Evolutionary conservation across 2,888 invertebrate species (phyloP).

Genomic region (Dastarcus helophoroides): DNA sequence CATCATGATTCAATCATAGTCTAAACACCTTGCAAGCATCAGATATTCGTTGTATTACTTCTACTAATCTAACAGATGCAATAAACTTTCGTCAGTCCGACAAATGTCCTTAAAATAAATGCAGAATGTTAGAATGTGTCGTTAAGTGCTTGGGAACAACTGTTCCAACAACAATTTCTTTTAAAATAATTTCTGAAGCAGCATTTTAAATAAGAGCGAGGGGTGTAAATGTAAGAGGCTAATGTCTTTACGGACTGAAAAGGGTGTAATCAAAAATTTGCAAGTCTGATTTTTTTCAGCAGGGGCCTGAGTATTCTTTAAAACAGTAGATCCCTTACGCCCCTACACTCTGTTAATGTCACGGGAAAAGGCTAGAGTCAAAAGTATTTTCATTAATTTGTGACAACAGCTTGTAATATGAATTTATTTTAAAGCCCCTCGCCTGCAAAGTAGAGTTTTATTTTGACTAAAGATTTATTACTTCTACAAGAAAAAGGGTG

Average conservation of each 20-base stretch:
- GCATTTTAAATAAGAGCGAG: constrained; percentile 29
- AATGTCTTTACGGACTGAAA: constrained; percentile 39
- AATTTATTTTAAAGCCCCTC: constrained; percentile 26
- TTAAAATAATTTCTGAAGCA: constrained; percentile 36
- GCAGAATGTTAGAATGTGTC: too few relatives aligned
- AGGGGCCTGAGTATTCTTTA: constrained; percentile 37
- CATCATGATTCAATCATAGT: too few relatives aligned
- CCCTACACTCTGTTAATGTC: constrained; percentile 28
- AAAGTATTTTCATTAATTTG: constrained; percentile 36
- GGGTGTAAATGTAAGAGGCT: constrained; percentile 36
- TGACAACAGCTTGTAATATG: constrained; percentile 31
- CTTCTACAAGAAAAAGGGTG: too few relatives aligned
- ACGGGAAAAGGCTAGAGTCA: constrained; percentile 34
- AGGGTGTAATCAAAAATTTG: constrained; percentile 38
- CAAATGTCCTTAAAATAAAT: too few relatives aligned
- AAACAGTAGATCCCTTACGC: constrained; percentile 31
- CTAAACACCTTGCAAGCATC: too few relatives aligned
- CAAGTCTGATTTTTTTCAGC: constrained; percentile 38
- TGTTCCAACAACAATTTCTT: constrained; percentile 36
- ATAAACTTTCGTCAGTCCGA: too few relatives aligned
- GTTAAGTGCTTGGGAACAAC: constrained; percentile 32
- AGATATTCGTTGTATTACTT: too few relatives aligned
- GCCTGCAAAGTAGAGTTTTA: constrained; percentile 11
- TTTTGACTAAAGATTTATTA: constrained; percentile 11
- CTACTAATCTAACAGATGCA: too few relatives aligned